Base-by-base conservation (phyloP, 2,888 invertebrate species). In the Zaprionus bogoriensis region DNA sequence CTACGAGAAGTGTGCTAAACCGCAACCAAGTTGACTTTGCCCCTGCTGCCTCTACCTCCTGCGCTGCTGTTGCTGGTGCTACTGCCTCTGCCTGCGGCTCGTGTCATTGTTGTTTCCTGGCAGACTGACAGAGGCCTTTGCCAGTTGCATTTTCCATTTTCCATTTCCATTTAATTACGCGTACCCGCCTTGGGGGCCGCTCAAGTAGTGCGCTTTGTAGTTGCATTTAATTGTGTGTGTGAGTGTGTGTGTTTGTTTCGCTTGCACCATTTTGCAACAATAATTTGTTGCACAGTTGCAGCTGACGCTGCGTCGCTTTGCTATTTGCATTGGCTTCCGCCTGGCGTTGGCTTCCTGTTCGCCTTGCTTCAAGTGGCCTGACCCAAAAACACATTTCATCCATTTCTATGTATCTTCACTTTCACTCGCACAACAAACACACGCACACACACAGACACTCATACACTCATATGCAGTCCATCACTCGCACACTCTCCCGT, bases 351-450 rank as follows among this genome's bases (percentile, higher is more conserved):
- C 76, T 82, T 82, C 86, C 86, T 70, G 70, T 46, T 74, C 28
- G 69, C 59, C 38, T 38, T 47, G 74, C 81, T 82, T 82, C 70
- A 77, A 79, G 85, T 79, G 75, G 79, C 85, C 84, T 89, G 88
- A 89, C 88, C 88, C 80, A 88, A 88, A 88, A 88, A 88, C 88
- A 89, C 88, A 88, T 84, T 84, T 88, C 53, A 70, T 66, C 50
- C 64, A 59, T 65, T 79, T 79, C 63, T 68, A 63, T 79, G 68
- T 66, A 75, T 72, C 84, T 80, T 87, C 41, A 88, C 89, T 89
- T 87, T 89, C 87, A 80, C 82, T 88, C 67, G 38, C 48, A 42
- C 42, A 23, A 36, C 36, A 52, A 39, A 46, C 41, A 28, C 39
- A 47, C 22, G 51, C 46, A 44, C 22, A 42, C 19, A 28, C 25